phyloP scores from a whole-genome alignment of 2,797 vertebrate species.

The Typhlichthys eigenmanni region DNA sequence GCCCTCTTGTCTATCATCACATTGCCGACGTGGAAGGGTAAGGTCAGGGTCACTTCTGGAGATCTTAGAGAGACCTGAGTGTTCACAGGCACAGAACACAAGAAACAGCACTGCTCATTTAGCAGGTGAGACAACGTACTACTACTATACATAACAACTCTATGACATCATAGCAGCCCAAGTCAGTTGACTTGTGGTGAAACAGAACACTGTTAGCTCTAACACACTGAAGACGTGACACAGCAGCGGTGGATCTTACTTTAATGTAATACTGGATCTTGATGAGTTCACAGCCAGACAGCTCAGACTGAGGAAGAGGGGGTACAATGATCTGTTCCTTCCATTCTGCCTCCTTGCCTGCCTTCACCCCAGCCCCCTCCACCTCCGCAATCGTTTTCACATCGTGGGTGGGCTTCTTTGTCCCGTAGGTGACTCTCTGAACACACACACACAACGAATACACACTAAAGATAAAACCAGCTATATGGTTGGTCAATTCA shows the following conservation, averaged over 20 bases:
- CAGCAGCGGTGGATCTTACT: slow-evolving; percentile 60
- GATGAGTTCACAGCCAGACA: slow-evolving; percentile 89
- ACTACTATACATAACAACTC: too few relatives aligned
- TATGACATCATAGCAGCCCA: too few relatives aligned
- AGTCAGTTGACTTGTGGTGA: too few relatives aligned
- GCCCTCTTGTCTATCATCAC: slow-evolving; percentile 83
- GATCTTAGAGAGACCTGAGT: slow-evolving; percentile 84
- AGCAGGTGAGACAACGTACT: too few relatives aligned
- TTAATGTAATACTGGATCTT: slow-evolving; percentile 91
- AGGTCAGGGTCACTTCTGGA: slow-evolving; percentile 83
- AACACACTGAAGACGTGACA: background rate
- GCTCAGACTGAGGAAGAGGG: slow-evolving; percentile 86
- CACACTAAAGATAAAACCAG: background rate
- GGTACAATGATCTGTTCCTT: slow-evolving; percentile 94
- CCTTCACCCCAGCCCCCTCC: slow-evolving; percentile 86
- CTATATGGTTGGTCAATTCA: too few relatives aligned
- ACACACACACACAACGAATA: slow-evolving; percentile 4
- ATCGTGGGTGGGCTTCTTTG: slow-evolving; percentile 85
- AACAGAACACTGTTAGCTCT: background rate
- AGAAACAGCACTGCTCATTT: background rate
- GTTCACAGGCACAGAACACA: background rate
- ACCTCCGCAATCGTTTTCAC: slow-evolving; percentile 85
- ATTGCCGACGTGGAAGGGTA: slow-evolving; percentile 91
- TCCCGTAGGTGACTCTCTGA: slow-evolving; percentile 95
- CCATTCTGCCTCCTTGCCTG: slow-evolving; percentile 87